Conservation (phyloP, 2,888 invertebrate species). For the Drosophila kambysellisi region DNA sequence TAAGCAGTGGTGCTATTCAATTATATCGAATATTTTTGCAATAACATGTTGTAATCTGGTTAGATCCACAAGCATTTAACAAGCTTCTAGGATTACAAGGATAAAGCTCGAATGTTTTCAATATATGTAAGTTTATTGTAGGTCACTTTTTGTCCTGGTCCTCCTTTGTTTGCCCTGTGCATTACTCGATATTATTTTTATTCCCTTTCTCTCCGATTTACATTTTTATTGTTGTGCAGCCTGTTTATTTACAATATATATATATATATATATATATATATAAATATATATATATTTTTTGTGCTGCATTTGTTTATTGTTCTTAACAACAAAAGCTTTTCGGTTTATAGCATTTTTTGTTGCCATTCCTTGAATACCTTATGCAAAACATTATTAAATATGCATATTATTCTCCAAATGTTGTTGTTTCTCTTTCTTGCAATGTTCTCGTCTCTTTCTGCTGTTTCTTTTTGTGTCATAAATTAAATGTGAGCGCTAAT, state of each 20-base stretch:
- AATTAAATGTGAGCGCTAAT: conserved; percentile 58
- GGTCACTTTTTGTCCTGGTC: not conserved
- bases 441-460: not conserved
- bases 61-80: not conserved
- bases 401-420: conserved; percentile 9
- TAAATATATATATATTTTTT: not conserved
- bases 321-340: conserved; percentile 50
- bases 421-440: not conserved
- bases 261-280: conserved; percentile 2
- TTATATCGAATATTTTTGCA: not conserved
- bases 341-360: conserved; percentile 3
- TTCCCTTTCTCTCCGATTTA: conserved; percentile 10
- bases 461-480: conserved; percentile 32
- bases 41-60: not conserved
- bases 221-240: conserved; percentile 21
- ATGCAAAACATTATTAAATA: conserved; percentile 20
- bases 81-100: conserved; percentile 20
- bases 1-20: not conserved
- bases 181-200: not conserved
- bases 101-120: not conserved
- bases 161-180: conserved; percentile 3
- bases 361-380: conserved; percentile 27
- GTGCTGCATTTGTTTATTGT: conserved; percentile 46
- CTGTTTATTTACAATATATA: conserved; percentile 23
- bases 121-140: not conserved